phyloP scores from a whole-genome alignment of 1,140 invertebrate genomes.

The Pogonognathellus flavescens region DNA sequence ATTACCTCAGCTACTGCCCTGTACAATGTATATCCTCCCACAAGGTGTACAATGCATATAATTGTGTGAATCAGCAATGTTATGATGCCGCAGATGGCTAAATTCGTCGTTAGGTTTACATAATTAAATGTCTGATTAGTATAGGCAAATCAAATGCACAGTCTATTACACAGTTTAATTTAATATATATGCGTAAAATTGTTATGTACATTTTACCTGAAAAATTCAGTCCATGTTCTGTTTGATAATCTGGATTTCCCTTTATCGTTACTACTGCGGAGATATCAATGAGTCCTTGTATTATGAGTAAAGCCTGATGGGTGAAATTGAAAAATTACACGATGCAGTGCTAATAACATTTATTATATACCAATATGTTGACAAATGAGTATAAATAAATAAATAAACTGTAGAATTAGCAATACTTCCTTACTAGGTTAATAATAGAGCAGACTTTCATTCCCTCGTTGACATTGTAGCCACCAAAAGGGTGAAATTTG shows the following conservation, averaged over 20 bases:
- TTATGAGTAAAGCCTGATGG: neutral
- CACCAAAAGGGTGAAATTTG: neutral
- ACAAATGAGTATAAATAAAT: neutral
- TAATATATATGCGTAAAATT: neutral
- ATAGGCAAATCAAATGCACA: too few relatives aligned
- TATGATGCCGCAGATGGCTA: constrained; percentile 32
- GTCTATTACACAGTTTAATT: too few relatives aligned
- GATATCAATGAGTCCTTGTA: constrained; percentile 6
- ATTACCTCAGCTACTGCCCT: neutral
- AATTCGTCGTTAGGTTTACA: too few relatives aligned
- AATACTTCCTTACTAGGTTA: neutral
- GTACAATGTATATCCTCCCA: constrained; percentile 17
- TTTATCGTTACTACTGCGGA: neutral
- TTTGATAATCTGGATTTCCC: constrained; percentile 1
- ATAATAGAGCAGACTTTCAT: neutral
- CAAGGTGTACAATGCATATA: neutral
- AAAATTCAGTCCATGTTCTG: neutral
- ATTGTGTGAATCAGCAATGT: constrained; percentile 11
- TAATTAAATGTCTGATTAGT: too few relatives aligned
- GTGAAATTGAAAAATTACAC: too few relatives aligned
- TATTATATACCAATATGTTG: too few relatives aligned
- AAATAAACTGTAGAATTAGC: neutral
- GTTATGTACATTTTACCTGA: neutral
- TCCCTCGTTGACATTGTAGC: constrained; percentile 20
- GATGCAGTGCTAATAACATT: too few relatives aligned